These are phyloP conservation scores for Arenaria interpres DNA, from an alignment of 2,113 vertebrate species.

Conservation along the genomic window DNA sequence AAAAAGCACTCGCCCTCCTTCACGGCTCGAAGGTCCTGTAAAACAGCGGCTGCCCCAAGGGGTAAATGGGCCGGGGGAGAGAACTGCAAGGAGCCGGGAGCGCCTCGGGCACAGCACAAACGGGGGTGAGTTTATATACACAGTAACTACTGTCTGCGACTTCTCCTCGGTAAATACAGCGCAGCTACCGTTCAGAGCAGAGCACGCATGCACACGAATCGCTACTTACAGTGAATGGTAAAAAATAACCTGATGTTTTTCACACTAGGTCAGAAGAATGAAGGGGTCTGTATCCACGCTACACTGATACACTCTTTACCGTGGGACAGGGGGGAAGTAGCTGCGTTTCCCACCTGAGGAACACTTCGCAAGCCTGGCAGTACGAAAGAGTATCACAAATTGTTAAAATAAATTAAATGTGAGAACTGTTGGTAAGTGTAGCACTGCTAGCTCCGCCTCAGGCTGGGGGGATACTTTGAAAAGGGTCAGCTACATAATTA, in stretches of 20 bases:
- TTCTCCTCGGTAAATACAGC: neutral
- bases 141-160: neutral
- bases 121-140: neutral
- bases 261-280: neutral
- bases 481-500: constrained; percentile 23
- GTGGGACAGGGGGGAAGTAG: neutral
- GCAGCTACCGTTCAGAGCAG: neutral
- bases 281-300: neutral
- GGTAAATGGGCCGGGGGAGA: neutral
- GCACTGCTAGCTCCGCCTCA: neutral
- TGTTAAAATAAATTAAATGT: constrained; percentile 21
- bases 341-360: neutral
- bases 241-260: neutral
- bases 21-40: constrained; percentile 15
- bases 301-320: neutral
- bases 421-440: neutral
- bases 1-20: constrained; percentile 34
- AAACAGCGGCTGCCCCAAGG: neutral
- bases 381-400: neutral
- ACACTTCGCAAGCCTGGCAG: neutral
- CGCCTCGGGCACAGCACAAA: neutral
- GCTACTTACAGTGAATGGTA: neutral
- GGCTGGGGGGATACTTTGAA: neutral
- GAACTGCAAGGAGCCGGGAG: neutral
- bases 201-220: neutral